Evolutionary conservation across 1,140 invertebrate species (phyloP).

Genomic region (Drosophila funebris): DNA sequence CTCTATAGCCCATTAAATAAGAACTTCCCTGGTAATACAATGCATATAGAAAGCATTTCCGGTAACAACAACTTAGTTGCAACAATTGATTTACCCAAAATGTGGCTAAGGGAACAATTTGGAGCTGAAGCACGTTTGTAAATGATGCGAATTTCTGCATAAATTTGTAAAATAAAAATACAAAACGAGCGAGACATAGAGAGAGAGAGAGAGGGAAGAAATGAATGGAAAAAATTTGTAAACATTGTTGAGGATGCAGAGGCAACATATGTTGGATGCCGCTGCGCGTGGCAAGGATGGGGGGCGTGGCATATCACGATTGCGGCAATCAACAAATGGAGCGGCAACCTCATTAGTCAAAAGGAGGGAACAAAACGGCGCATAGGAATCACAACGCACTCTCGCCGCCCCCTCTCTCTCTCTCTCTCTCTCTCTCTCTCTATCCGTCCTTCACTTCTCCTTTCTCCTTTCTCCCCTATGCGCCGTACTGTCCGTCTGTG

Average conservation of each 20-base stretch:
- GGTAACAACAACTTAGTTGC: slow-evolving; percentile 9
- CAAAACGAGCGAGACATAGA: not conserved
- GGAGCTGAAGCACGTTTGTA: slow-evolving; percentile 23
- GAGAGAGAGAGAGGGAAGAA: too few relatives aligned
- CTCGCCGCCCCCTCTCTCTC: not conserved
- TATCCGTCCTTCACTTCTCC: not conserved
- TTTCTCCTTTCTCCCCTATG: not conserved
- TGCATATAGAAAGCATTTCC: not conserved
- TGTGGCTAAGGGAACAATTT: slow-evolving; percentile 18
- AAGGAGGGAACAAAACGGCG: slow-evolving; percentile 24
- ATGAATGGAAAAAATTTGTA: slow-evolving; percentile 24
- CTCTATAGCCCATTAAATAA: too few relatives aligned
- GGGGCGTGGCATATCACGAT: slow-evolving; percentile 36
- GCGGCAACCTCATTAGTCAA: slow-evolving; percentile 58
- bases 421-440: not conserved
- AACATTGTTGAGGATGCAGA: slow-evolving; percentile 16
- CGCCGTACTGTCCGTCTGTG: not conserved
- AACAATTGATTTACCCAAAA: slow-evolving; percentile 13
- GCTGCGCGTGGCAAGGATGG: slow-evolving; percentile 1
- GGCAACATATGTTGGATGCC: slow-evolving; percentile 38
- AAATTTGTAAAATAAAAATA: slow-evolving; percentile 22
- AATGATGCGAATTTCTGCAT: slow-evolving; percentile 37
- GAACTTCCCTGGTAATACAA: not conserved
- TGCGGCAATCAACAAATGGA: slow-evolving; percentile 58
- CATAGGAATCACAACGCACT: slow-evolving; percentile 27